Base-by-base conservation (phyloP, 2,113 vertebrate genomes). In the Alaudala cheleensis region DNA sequence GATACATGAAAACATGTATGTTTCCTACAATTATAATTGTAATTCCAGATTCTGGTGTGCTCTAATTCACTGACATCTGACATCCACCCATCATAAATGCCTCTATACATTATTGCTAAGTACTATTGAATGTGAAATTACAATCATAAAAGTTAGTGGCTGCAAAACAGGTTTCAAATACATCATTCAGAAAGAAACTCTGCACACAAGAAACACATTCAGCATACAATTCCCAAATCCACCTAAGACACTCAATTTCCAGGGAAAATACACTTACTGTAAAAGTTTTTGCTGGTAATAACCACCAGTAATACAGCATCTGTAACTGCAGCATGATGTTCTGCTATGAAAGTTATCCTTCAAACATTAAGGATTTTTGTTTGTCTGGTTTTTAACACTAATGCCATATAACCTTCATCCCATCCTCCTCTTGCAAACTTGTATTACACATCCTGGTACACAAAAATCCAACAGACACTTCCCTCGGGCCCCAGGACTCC, bases 351-450 rank as follows among this genome's bases (percentile, higher is more conserved):
- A 95, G 67, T 77, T 85, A 87, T 29, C 51, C 34, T 66, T 85
- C 65, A 54, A 74, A 67, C 28, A 74, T 66, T 70, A 79, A 10
- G 3, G 0, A 31, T 58, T 77, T 87, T 64, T 50, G 10, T 39
- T 87, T 81, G n/a, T 3, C 78, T 85, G 15, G 6, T 89, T 78
- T 69, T 64, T 65, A 90, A 78, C 39, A 26, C 19, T 54, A 76
- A 85, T 81, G 50, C 47, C 45, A 65, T 15, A 84, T 20, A 88
- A 65, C 33, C 64, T 74, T 53, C 61, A 86, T 86, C 89, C 90
- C 89, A 95, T 79, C 54, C 78, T 93, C 93, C n/a, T 91, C 57
- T 85, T 93, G 83, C 58, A 88, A 92, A 82, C 85, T 71, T 16
- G 60, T 33, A 88, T 73, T 64, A 94, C 78, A 93, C n/a, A 31